Percentiles rank a stretch among this genome's conserved stretches.
Evolutionary conservation across 2,888 invertebrate species (phyloP).

Genomic region (Bembecia ichneumoniformis): DNA sequence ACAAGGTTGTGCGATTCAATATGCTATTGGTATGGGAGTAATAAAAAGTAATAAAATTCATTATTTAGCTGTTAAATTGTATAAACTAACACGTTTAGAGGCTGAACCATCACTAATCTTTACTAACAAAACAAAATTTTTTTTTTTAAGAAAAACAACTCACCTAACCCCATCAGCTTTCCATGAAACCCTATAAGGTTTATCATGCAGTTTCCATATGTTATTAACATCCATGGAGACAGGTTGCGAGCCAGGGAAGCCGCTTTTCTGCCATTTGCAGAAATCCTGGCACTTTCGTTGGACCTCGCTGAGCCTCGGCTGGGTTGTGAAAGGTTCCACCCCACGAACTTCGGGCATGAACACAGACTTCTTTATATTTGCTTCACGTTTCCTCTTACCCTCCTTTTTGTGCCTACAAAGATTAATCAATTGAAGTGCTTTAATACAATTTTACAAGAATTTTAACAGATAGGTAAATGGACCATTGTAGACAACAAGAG

Average conservation of each 20-base stretch:
- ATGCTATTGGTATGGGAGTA: too few species aligned
- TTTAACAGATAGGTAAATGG: background rate
- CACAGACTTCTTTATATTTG: conserved; percentile 73
- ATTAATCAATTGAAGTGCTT: background rate
- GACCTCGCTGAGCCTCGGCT: conserved; percentile 72
- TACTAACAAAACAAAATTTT: too few species aligned
- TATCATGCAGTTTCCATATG: conserved; percentile 79
- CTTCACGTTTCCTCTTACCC: conserved; percentile 65
- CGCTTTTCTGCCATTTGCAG: conserved; percentile 83
- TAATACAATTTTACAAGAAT: background rate
- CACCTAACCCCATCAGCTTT: conserved; percentile 98
- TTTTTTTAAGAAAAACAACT: conserved; percentile 10
- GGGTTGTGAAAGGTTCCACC: conserved; percentile 79
- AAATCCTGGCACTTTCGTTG: conserved; percentile 82
- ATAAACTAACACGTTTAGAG: too few species aligned
- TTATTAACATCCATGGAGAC: conserved; percentile 95
- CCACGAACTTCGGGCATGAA: conserved; percentile 93
- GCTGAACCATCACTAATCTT: too few species aligned
- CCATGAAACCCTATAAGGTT: conserved; percentile 97
- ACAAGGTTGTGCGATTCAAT: too few species aligned
- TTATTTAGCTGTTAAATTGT: too few species aligned
- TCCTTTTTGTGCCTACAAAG: conserved; percentile 15
- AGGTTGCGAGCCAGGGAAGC: conserved; percentile 97
- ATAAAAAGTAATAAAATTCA: too few species aligned
- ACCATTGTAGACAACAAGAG: too few species aligned